phyloP scores from a whole-genome alignment of 2,888 invertebrate genomes.

The Xestia ashworthii region DNA sequence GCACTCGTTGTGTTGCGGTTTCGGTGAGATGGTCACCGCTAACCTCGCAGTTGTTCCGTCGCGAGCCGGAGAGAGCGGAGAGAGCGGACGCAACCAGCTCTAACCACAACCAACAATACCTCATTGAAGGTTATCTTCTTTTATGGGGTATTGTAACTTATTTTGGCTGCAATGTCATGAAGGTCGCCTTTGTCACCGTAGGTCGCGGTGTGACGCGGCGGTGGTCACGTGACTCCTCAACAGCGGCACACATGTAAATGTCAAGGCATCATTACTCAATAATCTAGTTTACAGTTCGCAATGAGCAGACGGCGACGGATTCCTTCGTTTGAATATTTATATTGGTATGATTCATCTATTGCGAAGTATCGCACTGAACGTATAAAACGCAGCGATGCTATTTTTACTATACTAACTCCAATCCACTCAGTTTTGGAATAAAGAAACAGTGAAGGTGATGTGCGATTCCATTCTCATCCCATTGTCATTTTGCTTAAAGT shows the following conservation, averaged over 20 bases:
- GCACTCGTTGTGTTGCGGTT: not conserved
- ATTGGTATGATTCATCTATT: slow-evolving; percentile 41
- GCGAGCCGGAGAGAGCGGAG: not conserved
- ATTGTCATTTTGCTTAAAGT: no score
- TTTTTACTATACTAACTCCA: slow-evolving; percentile 8
- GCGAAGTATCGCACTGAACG: slow-evolving; percentile 6
- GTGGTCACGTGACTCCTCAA: slow-evolving; percentile 6
- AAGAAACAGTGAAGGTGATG: not conserved
- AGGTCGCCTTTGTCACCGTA: not conserved
- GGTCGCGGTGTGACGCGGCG: not conserved
- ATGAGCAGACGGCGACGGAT: slow-evolving; percentile 7
- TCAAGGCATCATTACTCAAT: slow-evolving; percentile 56
- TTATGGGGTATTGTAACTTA: slow-evolving; percentile 12
- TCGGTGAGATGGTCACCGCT: not conserved
- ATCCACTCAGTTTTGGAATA: not conserved
- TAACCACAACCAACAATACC: not conserved
- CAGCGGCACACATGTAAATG: slow-evolving; percentile 47
- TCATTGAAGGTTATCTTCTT: not conserved
- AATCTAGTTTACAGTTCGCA: slow-evolving; percentile 32
- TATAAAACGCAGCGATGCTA: slow-evolving; percentile 4
- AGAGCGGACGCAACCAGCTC: not conserved
- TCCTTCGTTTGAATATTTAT: slow-evolving; percentile 36
- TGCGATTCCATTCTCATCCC: no score
- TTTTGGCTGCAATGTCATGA: not conserved
- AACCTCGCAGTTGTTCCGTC: not conserved